These are phyloP conservation scores for Mormyrus lacerda DNA, from an alignment of 2,113 vertebrate species.

Conservation along the genomic window DNA sequence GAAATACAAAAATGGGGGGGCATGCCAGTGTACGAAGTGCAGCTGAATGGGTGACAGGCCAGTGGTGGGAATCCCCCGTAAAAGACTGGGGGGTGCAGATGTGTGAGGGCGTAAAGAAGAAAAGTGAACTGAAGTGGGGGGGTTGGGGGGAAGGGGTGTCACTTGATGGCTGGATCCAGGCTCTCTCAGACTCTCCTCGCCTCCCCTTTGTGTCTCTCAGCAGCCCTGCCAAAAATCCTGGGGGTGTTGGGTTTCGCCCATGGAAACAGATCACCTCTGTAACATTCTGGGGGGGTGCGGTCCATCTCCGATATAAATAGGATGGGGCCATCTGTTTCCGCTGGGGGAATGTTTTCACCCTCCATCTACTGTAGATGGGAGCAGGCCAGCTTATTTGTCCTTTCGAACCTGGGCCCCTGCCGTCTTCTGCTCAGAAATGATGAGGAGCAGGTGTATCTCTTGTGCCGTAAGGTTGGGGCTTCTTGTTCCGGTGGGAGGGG, in stretches of 20 bases:
- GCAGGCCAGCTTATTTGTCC: neutral
- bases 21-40: neutral
- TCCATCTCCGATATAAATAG: constrained; percentile 26
- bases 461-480: neutral
- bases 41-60: neutral
- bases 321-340: constrained; percentile 20
- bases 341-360: constrained; percentile 17
- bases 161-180: neutral
- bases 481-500: neutral
- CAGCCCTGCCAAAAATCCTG: neutral
- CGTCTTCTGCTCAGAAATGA: neutral
- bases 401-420: no score
- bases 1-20: neutral
- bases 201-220: neutral
- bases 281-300: neutral
- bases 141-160: neutral
- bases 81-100: neutral
- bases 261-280: constrained; percentile 26
- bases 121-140: neutral
- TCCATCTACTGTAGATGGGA: constrained; percentile 6
- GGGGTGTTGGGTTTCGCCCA: constrained; percentile 21
- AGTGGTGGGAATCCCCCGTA: neutral
- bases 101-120: neutral
- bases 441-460: neutral
- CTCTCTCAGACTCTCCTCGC: neutral